Evolutionary conservation across 2,113 vertebrate species (phyloP), one percentile per base, ranked within the genome.

Genomic region (Cololabis saira): DNA sequence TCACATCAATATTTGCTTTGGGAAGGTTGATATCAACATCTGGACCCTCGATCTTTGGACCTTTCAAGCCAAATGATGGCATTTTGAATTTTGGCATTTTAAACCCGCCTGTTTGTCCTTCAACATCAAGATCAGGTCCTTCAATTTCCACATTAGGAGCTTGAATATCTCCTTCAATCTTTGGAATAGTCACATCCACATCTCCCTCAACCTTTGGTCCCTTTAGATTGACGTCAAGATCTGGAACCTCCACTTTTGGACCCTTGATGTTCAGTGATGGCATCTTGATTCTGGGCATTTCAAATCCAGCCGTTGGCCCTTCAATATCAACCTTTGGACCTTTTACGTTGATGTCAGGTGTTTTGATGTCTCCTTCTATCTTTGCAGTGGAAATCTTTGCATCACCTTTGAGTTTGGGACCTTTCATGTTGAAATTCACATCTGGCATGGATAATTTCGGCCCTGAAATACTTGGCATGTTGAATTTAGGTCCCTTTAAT

Each of bases 231-330:
- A 78, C 19, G 21, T 70, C 68, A 3, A 57, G 5, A 21, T 76
- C 74, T 47, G 74, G 60, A 13, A 16, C 67, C 14, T 78, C 69
- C 0, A 84, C 0, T 17, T 62, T 76, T 0, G 67, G 68, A 5
- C 75, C 68, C 52, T 62, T 76, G 2, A 63, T 3, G 12, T 40
- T 30, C 14, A 67, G 21, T 1, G 1, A 78, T 18, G 30, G 63
- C 67, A 76, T 58, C 21, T 76, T 60, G 1, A 70, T 5, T 22
- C 64, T 53, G 0, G 74, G 74, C 42, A 71, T 54, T 8, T 71
- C 14, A 40, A 76, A 42, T 53, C 66, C 66, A 6, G 27, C 67
- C 1, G 61, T 43, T 6, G 9, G 44, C 0, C 43, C 24, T 3
- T 61, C 27, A 15, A 61, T 19, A 6, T 48, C 58, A 33, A 47